Conservation (phyloP, 2,113 vertebrate genomes). For the Oncorhynchus nerka region DNA sequence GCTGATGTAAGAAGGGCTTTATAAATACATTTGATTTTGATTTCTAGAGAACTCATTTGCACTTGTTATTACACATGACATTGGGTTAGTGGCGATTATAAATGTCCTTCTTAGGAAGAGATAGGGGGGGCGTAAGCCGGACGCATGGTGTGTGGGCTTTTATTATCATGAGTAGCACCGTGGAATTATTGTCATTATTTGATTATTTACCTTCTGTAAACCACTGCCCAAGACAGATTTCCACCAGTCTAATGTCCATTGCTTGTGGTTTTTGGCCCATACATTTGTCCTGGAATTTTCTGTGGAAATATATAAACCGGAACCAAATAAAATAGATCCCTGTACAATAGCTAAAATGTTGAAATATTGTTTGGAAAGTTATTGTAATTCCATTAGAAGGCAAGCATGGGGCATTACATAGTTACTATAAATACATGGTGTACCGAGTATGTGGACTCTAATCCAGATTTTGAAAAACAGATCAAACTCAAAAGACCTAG, state of each 20-base stretch:
- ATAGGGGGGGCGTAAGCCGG: neutral
- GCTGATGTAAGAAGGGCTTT: too few relatives aligned
- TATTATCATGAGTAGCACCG: neutral
- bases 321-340: neutral
- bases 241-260: too few relatives aligned
- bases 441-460: too few relatives aligned
- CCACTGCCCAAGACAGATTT: neutral
- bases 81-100: slow-evolving; percentile 2
- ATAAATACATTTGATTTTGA: too few relatives aligned
- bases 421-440: too few relatives aligned
- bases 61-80: slow-evolving; percentile 6
- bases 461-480: too few relatives aligned
- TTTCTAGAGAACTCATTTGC: slow-evolving; percentile 7
- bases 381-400: too few relatives aligned
- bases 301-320: neutral
- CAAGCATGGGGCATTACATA: too few relatives aligned
- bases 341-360: neutral
- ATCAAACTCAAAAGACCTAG: too few relatives aligned
- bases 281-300: neutral
- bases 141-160: too few relatives aligned
- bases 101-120: slow-evolving; percentile 4
- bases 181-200: slow-evolving; percentile 8
- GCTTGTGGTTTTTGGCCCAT: neutral
- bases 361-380: neutral
- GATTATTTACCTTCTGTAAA: slow-evolving; percentile 3